These are phyloP conservation scores for Agrochola lota DNA, from an alignment of 2,888 invertebrate species.

Conservation along the genomic window DNA sequence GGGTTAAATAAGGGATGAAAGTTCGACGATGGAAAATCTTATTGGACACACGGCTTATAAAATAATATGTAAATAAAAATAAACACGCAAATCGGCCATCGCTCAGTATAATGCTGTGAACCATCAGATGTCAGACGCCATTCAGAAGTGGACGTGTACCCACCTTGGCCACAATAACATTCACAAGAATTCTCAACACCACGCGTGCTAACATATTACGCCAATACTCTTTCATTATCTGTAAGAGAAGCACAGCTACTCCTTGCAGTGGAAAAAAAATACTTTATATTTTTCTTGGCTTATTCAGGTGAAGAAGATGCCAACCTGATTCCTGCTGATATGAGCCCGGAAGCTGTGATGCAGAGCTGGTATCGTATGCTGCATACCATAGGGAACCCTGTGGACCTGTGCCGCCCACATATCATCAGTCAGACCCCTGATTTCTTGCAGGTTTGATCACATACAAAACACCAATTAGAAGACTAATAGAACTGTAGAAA, in stretches of 20 bases:
- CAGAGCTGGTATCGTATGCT: constrained; percentile 99
- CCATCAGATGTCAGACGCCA: background rate
- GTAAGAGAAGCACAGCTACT: too few species aligned
- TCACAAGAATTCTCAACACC: background rate
- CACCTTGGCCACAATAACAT: background rate
- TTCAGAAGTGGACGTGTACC: background rate
- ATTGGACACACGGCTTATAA: too few species aligned
- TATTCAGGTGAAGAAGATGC: constrained; percentile 95
- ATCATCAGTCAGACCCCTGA: constrained; percentile 92
- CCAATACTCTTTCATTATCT: constrained; percentile 31
- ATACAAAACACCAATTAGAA: background rate
- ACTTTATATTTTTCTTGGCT: background rate
- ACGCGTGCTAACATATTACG: too few species aligned
- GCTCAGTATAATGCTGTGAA: background rate
- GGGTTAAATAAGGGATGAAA: too few species aligned
- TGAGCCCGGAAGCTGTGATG: constrained; percentile 97
- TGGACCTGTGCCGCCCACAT: constrained; percentile 96
- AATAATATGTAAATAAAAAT: too few species aligned
- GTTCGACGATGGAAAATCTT: too few species aligned
- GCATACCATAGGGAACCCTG: constrained; percentile 98
- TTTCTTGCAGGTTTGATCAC: constrained; percentile 87
- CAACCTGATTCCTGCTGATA: constrained; percentile 94
- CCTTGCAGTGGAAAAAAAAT: background rate
- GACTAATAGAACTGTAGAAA: background rate
- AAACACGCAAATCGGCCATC: too few species aligned